phyloP scores from a whole-genome alignment of 2,888 invertebrate species.

The Athalia cordata region DNA sequence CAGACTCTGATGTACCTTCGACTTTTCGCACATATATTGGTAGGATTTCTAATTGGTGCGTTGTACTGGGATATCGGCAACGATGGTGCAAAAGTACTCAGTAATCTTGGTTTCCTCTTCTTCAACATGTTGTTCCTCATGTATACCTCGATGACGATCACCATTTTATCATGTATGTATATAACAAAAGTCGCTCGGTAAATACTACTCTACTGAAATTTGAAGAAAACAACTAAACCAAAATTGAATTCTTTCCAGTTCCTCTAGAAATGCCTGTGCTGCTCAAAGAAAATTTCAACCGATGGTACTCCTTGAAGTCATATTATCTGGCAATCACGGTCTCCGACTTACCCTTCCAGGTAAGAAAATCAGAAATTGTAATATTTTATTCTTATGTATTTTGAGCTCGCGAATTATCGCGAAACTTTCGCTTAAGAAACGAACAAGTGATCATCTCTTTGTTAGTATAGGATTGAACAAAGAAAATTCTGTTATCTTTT shows the following conservation, averaged over 20 bases:
- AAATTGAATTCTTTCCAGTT: constrained; percentile 77
- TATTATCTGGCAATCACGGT: constrained; percentile 97
- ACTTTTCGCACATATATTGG: constrained; percentile 93
- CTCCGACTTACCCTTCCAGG: constrained; percentile 98
- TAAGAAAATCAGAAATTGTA: constrained; percentile 69
- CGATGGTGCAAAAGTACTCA: constrained; percentile 96
- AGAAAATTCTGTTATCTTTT: constrained; percentile 51
- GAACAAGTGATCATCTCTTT: neutral
- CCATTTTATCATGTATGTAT: constrained; percentile 95
- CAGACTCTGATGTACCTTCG: constrained; percentile 97
- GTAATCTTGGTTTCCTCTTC: constrained; percentile 97
- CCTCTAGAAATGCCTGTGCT: constrained; percentile 97
- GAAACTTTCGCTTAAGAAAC: no score
- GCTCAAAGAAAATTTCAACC: constrained; percentile 95
- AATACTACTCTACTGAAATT: neutral
- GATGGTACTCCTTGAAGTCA: constrained; percentile 96
- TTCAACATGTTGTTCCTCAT: constrained; percentile 99
- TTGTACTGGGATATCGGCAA: constrained; percentile 97
- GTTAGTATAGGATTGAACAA: neutral
- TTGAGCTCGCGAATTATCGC: no score
- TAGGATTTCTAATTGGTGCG: constrained; percentile 95
- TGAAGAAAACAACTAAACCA: neutral
- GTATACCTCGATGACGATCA: constrained; percentile 99
- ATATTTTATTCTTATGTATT: constrained; percentile 20
- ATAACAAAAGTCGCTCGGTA: neutral